Evolutionary conservation across 1,140 invertebrate species (phyloP).

Genomic region (Heliconius hewitsoni): DNA sequence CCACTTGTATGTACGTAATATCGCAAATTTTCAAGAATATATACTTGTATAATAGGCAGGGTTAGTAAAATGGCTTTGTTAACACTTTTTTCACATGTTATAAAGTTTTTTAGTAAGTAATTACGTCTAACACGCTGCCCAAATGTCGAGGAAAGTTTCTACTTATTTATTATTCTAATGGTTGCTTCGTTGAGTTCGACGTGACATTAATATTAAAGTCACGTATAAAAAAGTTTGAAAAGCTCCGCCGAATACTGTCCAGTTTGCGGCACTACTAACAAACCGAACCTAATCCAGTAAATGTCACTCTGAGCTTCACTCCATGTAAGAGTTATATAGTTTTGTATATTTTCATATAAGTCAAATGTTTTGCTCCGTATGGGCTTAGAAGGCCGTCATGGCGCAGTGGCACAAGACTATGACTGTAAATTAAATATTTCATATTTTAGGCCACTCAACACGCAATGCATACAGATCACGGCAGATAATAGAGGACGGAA

Average conservation of each 20-base stretch:
- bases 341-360: neutral
- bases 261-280: conserved; percentile 24
- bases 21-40: too few species aligned
- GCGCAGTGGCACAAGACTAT: too few species aligned
- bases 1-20: too few species aligned
- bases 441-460: too few species aligned
- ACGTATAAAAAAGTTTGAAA: conserved; percentile 24
- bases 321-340: conserved; percentile 13
- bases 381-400: too few species aligned
- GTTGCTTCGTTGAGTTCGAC: neutral
- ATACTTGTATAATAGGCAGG: neutral
- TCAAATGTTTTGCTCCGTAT: too few species aligned
- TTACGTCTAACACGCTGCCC: neutral
- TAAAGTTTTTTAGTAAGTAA: neutral
- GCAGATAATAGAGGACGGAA: too few species aligned
- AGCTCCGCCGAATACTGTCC: conserved; percentile 14
- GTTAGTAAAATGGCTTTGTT: neutral
- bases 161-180: conserved; percentile 25
- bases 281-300: conserved; percentile 28
- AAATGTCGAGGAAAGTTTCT: conserved; percentile 14
- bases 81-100: neutral
- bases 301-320: conserved; percentile 25
- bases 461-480: too few species aligned
- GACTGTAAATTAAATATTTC: too few species aligned
- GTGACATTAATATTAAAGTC: conserved; percentile 21